Base-by-base conservation (phyloP, 1,140 invertebrate species). In the Panagrolaimus sp. region DNA sequence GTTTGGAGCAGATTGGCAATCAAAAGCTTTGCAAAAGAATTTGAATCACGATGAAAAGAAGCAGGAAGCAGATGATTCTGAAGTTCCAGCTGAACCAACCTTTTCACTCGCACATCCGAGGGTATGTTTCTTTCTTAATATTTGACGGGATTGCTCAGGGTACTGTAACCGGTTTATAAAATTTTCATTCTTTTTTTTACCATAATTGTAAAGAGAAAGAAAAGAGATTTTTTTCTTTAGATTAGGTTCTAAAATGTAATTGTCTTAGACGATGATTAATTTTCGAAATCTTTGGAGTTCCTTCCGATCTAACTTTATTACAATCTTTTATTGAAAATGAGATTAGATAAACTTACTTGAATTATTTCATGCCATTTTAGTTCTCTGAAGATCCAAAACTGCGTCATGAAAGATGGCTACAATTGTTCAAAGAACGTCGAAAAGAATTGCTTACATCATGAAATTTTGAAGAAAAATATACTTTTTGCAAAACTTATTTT, bases 381-480 rank as follows among this genome's bases (percentile, higher is more conserved):
- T 58, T 58, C 15, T 58, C 52, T 28, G 52, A 58, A 58, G 52
- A 58, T 21, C 52, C 52, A 21, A n/a, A 58, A 58, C 3, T 58
- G 10, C 52, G 52, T 14, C 14, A 58, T n/a, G 52, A 58, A 17
- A 21, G 52, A 21, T 58, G 52, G 52, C 14, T 58, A 21, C 21
- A 58, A 10, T 28, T 58, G 1, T 58, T 58, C 52, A 21, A 28
- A 10, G 52, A 58, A 58, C 52, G 52, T 5, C 52, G 52, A 26
- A 21, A 28, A 21, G 28, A 58, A 4, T 28, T 58, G 12, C 52
- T 58, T 5, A 28, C 52, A 7, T 38, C 32, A 38, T 38, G 7
- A 38, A 38, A 4, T 38, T 38, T 38, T 38, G 32, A 4, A 2
- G 7, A 38, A 38, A 38, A 38, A 38, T 7, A 38, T n/a, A 38